These are phyloP conservation scores for Cichladusa arquata DNA, from an alignment of 2,113 vertebrate genomes.

Conservation along the genomic window DNA sequence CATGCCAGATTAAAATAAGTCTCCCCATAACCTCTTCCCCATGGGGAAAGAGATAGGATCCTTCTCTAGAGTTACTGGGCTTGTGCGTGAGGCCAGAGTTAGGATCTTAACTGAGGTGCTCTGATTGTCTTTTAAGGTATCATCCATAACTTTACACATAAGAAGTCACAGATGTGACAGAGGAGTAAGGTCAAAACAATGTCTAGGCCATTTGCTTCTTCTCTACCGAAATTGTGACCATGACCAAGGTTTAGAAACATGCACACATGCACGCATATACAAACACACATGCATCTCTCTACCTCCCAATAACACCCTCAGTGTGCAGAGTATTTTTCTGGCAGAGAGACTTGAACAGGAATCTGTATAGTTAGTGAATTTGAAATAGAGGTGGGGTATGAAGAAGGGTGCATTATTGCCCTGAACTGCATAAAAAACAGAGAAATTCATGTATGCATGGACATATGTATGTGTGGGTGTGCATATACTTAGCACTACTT, in stretches of 20 bases:
- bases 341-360: not conserved
- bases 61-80: not conserved
- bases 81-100: not conserved
- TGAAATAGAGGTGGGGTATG: not conserved
- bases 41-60: not conserved
- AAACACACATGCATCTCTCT: rapidly evolving
- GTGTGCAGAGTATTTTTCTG: not conserved
- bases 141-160: not conserved
- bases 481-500: not conserved
- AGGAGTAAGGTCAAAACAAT: not conserved
- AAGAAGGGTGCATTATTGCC: not conserved
- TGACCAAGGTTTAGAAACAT: rapidly evolving
- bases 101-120: not conserved
- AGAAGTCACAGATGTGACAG: not conserved
- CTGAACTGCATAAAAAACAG: not conserved
- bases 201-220: not conserved
- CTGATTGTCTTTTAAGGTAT: not conserved
- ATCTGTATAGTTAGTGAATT: not conserved
- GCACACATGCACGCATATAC: not conserved
- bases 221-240: not conserved
- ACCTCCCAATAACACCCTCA: too few species aligned
- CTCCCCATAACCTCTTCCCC: not conserved
- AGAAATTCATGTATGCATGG: not conserved
- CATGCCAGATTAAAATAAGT: not conserved
- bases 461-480: not conserved